Percentiles rank a stretch among this genome's conserved stretches.
Evolutionary conservation across 1,140 invertebrate genomes (phyloP).

Genomic region (Phortica variegata): DNA sequence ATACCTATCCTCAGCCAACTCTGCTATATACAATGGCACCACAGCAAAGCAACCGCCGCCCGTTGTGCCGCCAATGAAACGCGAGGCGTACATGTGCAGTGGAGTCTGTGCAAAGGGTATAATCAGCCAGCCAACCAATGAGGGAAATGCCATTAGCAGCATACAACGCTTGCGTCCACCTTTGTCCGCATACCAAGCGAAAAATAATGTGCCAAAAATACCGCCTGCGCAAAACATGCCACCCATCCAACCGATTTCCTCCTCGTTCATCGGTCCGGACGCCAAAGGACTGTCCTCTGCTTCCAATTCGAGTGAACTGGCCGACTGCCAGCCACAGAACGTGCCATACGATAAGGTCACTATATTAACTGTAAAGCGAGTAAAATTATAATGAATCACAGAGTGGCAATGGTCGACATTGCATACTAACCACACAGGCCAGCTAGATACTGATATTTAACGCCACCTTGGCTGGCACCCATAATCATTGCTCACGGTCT

Average conservation of each 20-base stretch:
- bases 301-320: slow-evolving; percentile 57
- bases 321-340: slow-evolving; percentile 58
- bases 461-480: too few relatives aligned
- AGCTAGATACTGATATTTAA: too few relatives aligned
- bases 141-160: slow-evolving; percentile 19
- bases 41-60: slow-evolving; percentile 52
- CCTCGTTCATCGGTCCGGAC: slow-evolving; percentile 27
- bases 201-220: slow-evolving; percentile 56
- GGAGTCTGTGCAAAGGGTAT: slow-evolving; percentile 44
- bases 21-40: slow-evolving; percentile 55
- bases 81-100: slow-evolving; percentile 34
- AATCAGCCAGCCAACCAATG: slow-evolving; percentile 31
- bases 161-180: slow-evolving; percentile 25
- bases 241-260: slow-evolving; percentile 60
- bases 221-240: slow-evolving; percentile 59
- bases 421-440: too few relatives aligned
- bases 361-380: slow-evolving; percentile 17
- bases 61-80: slow-evolving; percentile 54
- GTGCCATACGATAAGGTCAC: slow-evolving; percentile 23
- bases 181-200: slow-evolving; percentile 60
- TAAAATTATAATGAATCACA: not conserved
- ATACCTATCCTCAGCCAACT: slow-evolving; percentile 52
- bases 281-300: slow-evolving; percentile 27
- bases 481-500: too few relatives aligned
- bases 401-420: too few relatives aligned